phyloP scores from a whole-genome alignment of 2,888 invertebrate genomes.

The Mesodorylaimus sp. region DNA sequence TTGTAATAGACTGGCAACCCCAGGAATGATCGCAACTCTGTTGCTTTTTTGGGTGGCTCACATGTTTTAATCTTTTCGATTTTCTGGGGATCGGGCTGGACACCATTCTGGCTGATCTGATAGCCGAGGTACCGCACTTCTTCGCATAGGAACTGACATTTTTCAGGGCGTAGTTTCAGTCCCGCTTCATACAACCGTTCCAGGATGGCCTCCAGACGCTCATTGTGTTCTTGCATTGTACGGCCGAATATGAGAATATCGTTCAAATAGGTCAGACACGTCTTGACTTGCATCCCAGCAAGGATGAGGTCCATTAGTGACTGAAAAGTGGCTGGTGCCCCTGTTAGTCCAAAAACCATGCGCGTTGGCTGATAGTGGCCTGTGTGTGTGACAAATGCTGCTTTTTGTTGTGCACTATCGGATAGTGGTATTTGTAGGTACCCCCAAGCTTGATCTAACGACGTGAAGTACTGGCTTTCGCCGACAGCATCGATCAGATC shows the following conservation, averaged over 20 bases:
- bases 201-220: background rate
- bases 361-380: slow-evolving; percentile 13
- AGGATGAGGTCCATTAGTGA: slow-evolving; percentile 6
- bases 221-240: background rate
- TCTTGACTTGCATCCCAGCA: background rate
- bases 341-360: slow-evolving; percentile 13
- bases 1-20: slow-evolving; percentile 5
- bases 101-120: no score
- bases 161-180: slow-evolving; percentile 1
- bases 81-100: slow-evolving; percentile 2
- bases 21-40: slow-evolving; percentile 3
- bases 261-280: slow-evolving; percentile 4
- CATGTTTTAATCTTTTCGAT: background rate
- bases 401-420: slow-evolving; percentile 11
- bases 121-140: slow-evolving; percentile 6
- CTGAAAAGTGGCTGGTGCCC: slow-evolving; percentile 14
- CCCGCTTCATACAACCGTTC: slow-evolving; percentile 1
- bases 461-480: slow-evolving; percentile 5
- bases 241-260: slow-evolving; percentile 4
- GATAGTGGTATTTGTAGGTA: slow-evolving; percentile 9
- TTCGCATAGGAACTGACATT: background rate
- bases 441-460: slow-evolving; percentile 6
- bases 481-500: slow-evolving; percentile 1
- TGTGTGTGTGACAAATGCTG: slow-evolving; percentile 11
- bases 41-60: background rate